These are phyloP conservation scores for Triplophysa dalaica DNA, from an alignment of 2,113 vertebrate genomes.

Conservation along the genomic window DNA sequence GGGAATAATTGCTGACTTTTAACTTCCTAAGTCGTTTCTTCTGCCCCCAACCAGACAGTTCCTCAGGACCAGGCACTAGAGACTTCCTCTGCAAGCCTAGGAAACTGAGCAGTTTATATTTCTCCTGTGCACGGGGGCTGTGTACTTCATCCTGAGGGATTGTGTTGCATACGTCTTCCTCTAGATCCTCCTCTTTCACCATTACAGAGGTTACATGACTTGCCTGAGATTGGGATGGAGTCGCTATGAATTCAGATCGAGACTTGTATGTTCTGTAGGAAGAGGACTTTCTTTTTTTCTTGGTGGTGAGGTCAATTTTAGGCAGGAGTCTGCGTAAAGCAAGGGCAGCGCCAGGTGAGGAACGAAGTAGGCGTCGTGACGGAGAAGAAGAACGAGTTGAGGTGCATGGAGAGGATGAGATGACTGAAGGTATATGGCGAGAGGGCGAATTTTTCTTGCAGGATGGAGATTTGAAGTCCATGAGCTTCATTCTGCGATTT, in stretches of 20 bases:
- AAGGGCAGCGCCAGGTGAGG: conserved; percentile 69
- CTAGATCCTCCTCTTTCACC: conserved; percentile 68
- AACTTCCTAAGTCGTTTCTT: conserved; percentile 79
- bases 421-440: conserved; percentile 24
- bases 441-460: conserved; percentile 64
- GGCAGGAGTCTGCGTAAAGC: conserved; percentile 67
- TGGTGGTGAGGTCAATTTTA: conserved; percentile 60
- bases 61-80: conserved; percentile 73
- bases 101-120: conserved; percentile 78
- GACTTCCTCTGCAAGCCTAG: conserved; percentile 79
- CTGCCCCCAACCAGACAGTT: conserved; percentile 77
- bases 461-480: conserved; percentile 80
- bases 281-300: conserved; percentile 48
- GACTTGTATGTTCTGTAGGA: conserved; percentile 52
- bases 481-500: conserved; percentile 76
- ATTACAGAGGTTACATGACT: conserved; percentile 60
- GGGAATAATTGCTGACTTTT: conserved; percentile 78
- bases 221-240: conserved; percentile 24
- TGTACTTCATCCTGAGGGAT: conserved; percentile 71
- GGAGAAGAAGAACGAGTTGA: conserved; percentile 60
- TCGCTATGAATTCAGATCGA: conserved; percentile 29
- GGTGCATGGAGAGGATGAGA: conserved; percentile 52
- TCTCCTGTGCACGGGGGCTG: conserved; percentile 74
- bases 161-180: conserved; percentile 54
- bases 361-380: conserved; percentile 70